Conservation (phyloP, 2,888 invertebrate genomes). For the Eristalis arbustorum region DNA sequence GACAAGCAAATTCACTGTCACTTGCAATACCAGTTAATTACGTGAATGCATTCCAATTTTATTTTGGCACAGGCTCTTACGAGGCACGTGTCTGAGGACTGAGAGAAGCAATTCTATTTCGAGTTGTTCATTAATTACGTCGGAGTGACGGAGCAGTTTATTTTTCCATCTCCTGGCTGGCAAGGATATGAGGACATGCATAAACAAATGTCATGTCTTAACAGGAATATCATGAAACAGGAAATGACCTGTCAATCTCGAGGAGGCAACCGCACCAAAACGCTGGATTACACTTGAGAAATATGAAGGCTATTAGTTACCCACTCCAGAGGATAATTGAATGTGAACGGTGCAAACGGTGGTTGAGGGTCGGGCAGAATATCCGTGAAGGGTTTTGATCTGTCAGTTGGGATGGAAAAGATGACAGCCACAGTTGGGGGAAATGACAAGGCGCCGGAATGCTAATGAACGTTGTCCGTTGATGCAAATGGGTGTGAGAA, state of each 20-base stretch:
- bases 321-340: neutral
- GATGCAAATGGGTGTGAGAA: neutral
- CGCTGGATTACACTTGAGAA: constrained; percentile 17
- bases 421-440: neutral
- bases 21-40: constrained; percentile 6
- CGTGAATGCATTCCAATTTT: neutral
- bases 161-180: neutral
- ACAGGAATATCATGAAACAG: neutral
- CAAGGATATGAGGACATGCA: neutral
- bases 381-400: neutral
- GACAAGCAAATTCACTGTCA: constrained; percentile 17
- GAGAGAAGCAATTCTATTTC: neutral
- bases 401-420: neutral
- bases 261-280: neutral
- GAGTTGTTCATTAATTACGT: constrained; percentile 32
- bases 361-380: neutral
- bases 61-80: neutral
- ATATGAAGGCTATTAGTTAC: constrained; percentile 21
- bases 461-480: neutral
- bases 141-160: constrained; percentile 5
- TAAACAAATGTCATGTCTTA: neutral
- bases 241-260: constrained; percentile 47
- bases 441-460: neutral
- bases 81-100: constrained; percentile 26
- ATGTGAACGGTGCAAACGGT: neutral